Conservation (phyloP, 2,888 invertebrate genomes). For the Pristionchus maxplancki region DNA sequence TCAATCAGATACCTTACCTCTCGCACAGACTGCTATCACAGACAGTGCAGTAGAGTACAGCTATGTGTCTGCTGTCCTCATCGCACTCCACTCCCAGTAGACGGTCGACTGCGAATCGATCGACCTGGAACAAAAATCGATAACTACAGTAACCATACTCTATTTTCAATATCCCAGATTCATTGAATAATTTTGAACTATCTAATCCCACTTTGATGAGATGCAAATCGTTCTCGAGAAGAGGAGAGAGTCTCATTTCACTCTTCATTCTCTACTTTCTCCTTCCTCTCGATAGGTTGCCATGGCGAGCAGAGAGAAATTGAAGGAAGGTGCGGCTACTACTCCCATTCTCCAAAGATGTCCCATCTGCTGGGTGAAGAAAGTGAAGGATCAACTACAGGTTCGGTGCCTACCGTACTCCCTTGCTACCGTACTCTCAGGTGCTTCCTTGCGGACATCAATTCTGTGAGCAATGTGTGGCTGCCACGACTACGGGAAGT, state of each 20-base stretch:
- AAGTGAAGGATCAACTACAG: slow-evolving; percentile 50
- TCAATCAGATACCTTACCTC: too few species aligned
- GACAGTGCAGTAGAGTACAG: slow-evolving; percentile 82
- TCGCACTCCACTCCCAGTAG: slow-evolving; percentile 80
- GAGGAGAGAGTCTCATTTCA: too few species aligned
- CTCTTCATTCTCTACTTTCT: slow-evolving; percentile 1
- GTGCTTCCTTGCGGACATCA: slow-evolving; percentile 40
- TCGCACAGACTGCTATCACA: slow-evolving; percentile 81
- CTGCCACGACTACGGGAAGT: slow-evolving; percentile 47
- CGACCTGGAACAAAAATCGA: neutral
- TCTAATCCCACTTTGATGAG: too few species aligned
- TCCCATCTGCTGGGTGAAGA: slow-evolving; percentile 48
- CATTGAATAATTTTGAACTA: too few species aligned
- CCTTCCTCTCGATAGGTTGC: neutral
- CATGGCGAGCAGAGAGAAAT: slow-evolving; percentile 13
- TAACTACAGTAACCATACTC: neutral
- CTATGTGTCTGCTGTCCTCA: slow-evolving; percentile 81
- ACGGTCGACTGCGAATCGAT: slow-evolving; percentile 56
- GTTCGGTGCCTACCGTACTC: neutral
- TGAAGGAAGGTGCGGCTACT: neutral
- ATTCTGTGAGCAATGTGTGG: slow-evolving; percentile 47
- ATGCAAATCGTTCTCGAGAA: too few species aligned
- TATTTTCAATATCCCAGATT: too few species aligned
- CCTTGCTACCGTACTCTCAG: neutral
- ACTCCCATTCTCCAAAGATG: slow-evolving; percentile 36